These are phyloP conservation scores for Drosophila mayri DNA, from an alignment of 1,140 invertebrate species.

Conservation along the genomic window DNA sequence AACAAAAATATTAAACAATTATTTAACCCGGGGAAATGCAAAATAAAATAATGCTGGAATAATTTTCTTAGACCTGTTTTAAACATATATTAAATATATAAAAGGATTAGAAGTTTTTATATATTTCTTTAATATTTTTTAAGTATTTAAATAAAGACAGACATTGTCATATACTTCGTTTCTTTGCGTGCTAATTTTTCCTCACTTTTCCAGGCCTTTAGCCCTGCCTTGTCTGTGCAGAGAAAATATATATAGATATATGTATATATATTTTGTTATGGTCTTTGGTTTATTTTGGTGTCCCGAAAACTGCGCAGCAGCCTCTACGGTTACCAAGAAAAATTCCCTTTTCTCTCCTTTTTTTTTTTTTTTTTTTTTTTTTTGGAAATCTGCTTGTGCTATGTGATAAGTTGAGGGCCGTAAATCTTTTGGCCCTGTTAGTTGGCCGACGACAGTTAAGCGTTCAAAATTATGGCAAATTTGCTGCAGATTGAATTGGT, in stretches of 20 bases:
- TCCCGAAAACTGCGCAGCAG: constrained; percentile 58
- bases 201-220: not conserved
- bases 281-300: constrained; percentile 27
- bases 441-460: constrained; percentile 52
- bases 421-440: constrained; percentile 54
- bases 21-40: not conserved
- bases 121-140: no score
- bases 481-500: constrained; percentile 56
- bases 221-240: not conserved
- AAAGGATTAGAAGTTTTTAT: no score
- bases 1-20: not conserved
- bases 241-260: not conserved
- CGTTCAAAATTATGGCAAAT: constrained; percentile 58
- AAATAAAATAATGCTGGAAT: not conserved
- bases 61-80: no score
- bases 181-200: constrained; percentile 6
- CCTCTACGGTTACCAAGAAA: constrained; percentile 15
- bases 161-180: not conserved
- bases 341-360: constrained; percentile 1
- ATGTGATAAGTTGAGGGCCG: constrained; percentile 43
- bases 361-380: not conserved
- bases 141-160: not conserved
- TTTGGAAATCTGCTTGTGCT: constrained; percentile 30
- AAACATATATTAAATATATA: no score
- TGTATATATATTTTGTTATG: constrained; percentile 60